Percentiles rank a stretch among this genome's conserved stretches.
Evolutionary conservation across 1,140 invertebrate species (phyloP).

Genomic region (Helicoverpa zea): DNA sequence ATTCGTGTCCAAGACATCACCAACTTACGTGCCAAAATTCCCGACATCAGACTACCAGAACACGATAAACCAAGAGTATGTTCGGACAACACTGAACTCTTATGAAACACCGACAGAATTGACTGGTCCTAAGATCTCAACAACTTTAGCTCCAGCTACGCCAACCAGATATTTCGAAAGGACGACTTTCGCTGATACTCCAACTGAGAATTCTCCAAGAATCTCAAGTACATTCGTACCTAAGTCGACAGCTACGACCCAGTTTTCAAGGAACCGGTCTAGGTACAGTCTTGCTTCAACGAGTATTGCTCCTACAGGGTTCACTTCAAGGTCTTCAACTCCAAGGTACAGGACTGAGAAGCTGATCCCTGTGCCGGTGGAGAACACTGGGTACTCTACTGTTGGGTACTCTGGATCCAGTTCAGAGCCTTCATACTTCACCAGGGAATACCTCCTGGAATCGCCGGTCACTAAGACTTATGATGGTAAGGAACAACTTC

Average conservation of each 20-base stretch:
- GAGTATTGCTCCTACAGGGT: conserved; percentile 41
- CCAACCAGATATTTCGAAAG: conserved; percentile 20
- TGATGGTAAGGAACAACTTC: conserved; percentile 73
- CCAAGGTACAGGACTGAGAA: conserved; percentile 70
- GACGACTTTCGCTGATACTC: conserved; percentile 28
- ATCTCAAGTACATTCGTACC: conserved; percentile 13
- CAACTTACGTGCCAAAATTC: conserved; percentile 28
- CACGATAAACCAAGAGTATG: conserved; percentile 48
- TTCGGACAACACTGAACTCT: conserved; percentile 25
- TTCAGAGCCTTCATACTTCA: conserved; percentile 78
- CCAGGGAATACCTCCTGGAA: conserved; percentile 83
- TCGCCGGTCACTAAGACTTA: conserved; percentile 80
- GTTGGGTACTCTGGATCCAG: conserved; percentile 64
- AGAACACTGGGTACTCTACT: conserved; percentile 69
- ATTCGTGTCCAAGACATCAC: conserved; percentile 5
- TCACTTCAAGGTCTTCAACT: conserved; percentile 60
- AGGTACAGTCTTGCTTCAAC: conserved; percentile 2
- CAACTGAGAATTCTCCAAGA: conserved; percentile 35
- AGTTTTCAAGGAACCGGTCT: background rate
- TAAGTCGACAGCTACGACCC: conserved; percentile 25
- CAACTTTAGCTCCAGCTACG: conserved; percentile 20
- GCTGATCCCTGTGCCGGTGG: conserved; percentile 68
- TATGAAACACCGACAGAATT: conserved; percentile 7
- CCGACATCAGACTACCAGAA: conserved; percentile 27
- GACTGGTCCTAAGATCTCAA: conserved; percentile 20